Evolutionary conservation across 2,113 vertebrate genomes (phyloP), one percentile per base, ranked within the genome.

Genomic region (Carlito syrichta): DNA sequence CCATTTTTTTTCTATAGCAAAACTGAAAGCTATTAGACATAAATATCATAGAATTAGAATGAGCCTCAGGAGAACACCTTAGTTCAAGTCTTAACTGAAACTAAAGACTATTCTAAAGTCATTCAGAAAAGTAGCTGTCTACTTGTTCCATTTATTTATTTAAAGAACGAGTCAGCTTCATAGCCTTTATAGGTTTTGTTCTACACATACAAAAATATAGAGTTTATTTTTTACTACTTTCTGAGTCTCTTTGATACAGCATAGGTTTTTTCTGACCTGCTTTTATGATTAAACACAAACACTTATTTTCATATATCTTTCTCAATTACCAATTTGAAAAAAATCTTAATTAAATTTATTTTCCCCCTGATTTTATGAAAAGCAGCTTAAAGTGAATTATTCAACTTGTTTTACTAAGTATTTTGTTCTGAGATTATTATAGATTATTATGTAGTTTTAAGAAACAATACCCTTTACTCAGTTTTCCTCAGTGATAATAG

Each of bases 21-120:
- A 93, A 71, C 19, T 38, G 16, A 96, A 92, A 97, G 62, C 35
- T 77, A 60, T 94, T 95, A 85, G 45, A 77, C 19, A 90, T 74
- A 74, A 85, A 76, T 68, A 30, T 89, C 81, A 38, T 22, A 90
- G 43, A 96, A 76, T 48, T 68, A 32, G 52, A 76, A 76, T 60
- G 40, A 95, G 0, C 8, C 27, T 79, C 30, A 54, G 20, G 30
- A 78, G 91, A 27, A 86, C 48, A 91, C 77, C 69, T 93, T 77
- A 82, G 48, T 35, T 40, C 74, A 93, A 79, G 32, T 76, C 16
- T 32, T 96, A 62, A 91, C 38, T 58, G 30, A 62, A 79, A 48
- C 11, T n/a, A 17, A 78, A 82, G 54, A 23, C 19, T 89, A 19
- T 54, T 66, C 43, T 74, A 8, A 78, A 63, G 38, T 95, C 35